These are phyloP conservation scores for Ceratina calcarata DNA, from an alignment of 1,140 invertebrate genomes.

Conservation along the genomic window DNA sequence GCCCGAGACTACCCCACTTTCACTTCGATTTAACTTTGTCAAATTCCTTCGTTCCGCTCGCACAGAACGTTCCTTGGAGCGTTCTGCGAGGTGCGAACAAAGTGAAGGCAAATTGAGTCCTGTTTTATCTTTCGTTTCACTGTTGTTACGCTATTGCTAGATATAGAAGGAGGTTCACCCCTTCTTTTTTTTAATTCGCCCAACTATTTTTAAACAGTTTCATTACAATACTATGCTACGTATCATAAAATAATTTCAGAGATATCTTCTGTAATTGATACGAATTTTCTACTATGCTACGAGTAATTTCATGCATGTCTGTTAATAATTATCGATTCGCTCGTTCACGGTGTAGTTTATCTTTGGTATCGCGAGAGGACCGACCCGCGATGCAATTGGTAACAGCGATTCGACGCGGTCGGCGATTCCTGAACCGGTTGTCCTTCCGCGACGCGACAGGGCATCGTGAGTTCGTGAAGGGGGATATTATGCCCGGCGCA, in stretches of 20 bases:
- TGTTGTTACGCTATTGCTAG: neutral
- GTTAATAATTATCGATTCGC: neutral
- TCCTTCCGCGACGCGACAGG: conserved; percentile 56
- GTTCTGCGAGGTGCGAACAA: conserved; percentile 46
- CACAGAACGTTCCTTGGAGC: conserved; percentile 30
- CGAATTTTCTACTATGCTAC: no score
- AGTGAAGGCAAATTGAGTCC: conserved; percentile 32
- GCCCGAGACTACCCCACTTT: conserved; percentile 26
- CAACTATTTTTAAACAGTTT: no score
- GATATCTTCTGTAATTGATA: no score
- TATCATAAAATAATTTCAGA: no score
- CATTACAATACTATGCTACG: no score
- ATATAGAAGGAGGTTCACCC: no score
- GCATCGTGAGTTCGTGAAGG: conserved; percentile 55
- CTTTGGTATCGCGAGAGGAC: neutral
- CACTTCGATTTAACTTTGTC: conserved; percentile 55
- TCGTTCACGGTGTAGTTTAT: neutral
- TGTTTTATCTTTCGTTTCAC: conserved; percentile 13
- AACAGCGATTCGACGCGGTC: conserved; percentile 36
- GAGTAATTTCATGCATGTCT: no score
- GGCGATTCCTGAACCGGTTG: conserved; percentile 15
- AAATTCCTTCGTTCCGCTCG: conserved; percentile 52
- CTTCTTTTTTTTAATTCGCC: neutral
- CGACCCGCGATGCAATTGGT: conserved; percentile 17
- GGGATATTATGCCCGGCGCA: conserved; percentile 71